Conservation (phyloP, 30 jellyfish, hydroid and myxozoan genomes). For the Sanderia malayensis region DNA sequence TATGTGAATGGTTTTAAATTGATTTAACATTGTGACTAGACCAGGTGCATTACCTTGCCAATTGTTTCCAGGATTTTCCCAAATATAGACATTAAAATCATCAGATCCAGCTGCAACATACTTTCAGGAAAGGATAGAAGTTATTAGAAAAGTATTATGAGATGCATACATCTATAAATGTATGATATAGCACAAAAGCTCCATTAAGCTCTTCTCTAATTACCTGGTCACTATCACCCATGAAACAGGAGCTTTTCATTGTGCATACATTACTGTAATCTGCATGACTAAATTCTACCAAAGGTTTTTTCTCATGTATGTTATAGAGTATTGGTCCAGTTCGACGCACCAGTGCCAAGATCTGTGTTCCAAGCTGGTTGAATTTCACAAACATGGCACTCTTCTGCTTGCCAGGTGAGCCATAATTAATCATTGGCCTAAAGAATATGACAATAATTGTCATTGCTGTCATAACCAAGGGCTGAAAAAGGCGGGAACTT, state of each 20-base stretch:
- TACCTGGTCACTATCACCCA: conserved; percentile 93
- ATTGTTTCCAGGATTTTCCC: conserved; percentile 65
- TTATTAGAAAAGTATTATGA: too few relatives aligned
- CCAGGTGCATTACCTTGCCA: conserved; percentile 54
- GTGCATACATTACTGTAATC: conserved; percentile 80
- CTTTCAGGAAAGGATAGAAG: conserved; percentile 37
- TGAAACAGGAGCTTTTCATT: conserved; percentile 86
- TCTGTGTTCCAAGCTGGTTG: conserved; percentile 66
- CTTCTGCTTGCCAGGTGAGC: conserved; percentile 40
- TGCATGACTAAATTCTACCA: conserved; percentile 46
- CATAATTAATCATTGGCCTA: conserved; percentile 51
- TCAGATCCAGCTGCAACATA: conserved; percentile 90
- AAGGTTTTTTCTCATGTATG: conserved; percentile 27
- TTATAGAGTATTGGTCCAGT: conserved; percentile 76
- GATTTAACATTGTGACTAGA: too few relatives aligned
- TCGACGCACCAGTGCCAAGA: conserved; percentile 69
- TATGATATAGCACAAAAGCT: too few relatives aligned
- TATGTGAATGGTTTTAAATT: too few relatives aligned
- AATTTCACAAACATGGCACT: conserved; percentile 95
- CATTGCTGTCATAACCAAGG: too few relatives aligned
- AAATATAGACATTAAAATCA: conserved; percentile 72
- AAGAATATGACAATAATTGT: background rate
- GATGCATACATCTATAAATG: too few relatives aligned
- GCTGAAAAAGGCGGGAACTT: too few relatives aligned
- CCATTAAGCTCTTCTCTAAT: too few relatives aligned